Percentiles rank a stretch among this genome's conserved stretches.
Conservation (phyloP, 2,113 vertebrate species). For the Dasyprocta punctata region DNA sequence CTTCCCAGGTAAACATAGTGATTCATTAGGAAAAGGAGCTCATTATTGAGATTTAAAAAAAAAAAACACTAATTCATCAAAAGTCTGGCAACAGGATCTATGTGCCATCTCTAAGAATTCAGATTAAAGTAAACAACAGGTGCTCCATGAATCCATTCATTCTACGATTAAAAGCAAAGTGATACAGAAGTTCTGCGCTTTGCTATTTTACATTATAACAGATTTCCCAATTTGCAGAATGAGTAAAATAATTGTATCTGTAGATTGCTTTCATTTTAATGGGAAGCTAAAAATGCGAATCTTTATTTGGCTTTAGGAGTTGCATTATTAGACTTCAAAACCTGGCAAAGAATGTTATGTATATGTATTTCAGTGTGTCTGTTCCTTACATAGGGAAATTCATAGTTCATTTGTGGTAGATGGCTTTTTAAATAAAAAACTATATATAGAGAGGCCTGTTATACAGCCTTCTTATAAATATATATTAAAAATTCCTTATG, state of each 20-base stretch:
- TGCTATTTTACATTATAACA: not conserved
- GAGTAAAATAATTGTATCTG: conserved; percentile 18
- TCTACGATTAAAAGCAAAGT: conserved; percentile 22
- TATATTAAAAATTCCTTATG: not conserved
- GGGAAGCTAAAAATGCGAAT: not conserved
- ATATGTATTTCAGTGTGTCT: not conserved
- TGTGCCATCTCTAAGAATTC: not conserved
- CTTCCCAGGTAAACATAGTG: not conserved
- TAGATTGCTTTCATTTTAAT: conserved; percentile 52
- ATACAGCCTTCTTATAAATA: conserved; percentile 27
- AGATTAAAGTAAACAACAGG: conserved; percentile 44
- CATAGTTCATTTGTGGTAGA: not conserved
- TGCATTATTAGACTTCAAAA: conserved; percentile 21
- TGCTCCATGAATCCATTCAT: not conserved
- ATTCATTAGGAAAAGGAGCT: not conserved
- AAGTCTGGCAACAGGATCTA: not conserved
- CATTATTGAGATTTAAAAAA: not conserved
- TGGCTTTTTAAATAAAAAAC: conserved; percentile 4
- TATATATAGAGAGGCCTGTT: not conserved
- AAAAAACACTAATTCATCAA: not conserved
- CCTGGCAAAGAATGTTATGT: not conserved
- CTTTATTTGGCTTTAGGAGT: conserved; percentile 45
- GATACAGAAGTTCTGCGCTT: not conserved
- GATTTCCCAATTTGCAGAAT: conserved; percentile 52
- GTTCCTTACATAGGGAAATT: not conserved